A percentile compares a stretch with the other conserved stretches of the same genome.
phyloP scores from a whole-genome alignment of 2,888 invertebrate genomes.

The Dastarcus helophoroides region DNA sequence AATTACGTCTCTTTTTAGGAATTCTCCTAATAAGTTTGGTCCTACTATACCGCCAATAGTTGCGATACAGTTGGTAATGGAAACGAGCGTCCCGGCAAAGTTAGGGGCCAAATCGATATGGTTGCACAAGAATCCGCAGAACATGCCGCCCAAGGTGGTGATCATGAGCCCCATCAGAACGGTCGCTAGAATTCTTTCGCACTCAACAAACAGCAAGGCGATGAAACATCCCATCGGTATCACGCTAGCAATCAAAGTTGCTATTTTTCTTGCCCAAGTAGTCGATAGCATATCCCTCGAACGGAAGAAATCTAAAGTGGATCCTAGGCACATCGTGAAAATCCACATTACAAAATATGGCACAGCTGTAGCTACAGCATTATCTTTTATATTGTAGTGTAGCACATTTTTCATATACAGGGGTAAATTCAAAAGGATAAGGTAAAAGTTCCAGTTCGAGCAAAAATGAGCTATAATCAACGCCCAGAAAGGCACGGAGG shows the following conservation, averaged over 20 bases:
- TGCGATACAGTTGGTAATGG: background rate
- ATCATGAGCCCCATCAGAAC: background rate
- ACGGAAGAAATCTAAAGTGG: background rate
- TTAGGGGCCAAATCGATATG: slow-evolving; percentile 2
- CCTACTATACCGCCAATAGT: background rate
- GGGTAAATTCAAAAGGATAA: background rate
- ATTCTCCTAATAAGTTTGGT: background rate
- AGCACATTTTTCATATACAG: background rate
- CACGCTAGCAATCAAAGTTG: background rate
- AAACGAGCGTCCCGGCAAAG: background rate
- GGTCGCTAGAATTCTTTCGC: background rate
- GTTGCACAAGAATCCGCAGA: background rate
- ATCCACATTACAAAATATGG: slow-evolving; percentile 1
- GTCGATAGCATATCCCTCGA: background rate
- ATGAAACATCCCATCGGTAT: slow-evolving; percentile 1
- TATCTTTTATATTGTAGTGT: background rate
- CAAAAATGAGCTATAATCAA: slow-evolving; percentile 1
- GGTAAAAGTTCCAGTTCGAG: slow-evolving; percentile 1
- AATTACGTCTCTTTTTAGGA: background rate
- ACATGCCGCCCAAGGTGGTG: slow-evolving; percentile 1
- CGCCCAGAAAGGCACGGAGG: background rate
- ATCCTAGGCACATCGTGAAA: background rate
- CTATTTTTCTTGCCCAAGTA: background rate
- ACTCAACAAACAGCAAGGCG: background rate
- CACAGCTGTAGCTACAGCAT: background rate